Percentiles rank a stretch among this genome's conserved stretches.
These are phyloP conservation scores for Adelosebastes latens DNA, from an alignment of 2,797 vertebrate genomes.

Conservation along the genomic window DNA sequence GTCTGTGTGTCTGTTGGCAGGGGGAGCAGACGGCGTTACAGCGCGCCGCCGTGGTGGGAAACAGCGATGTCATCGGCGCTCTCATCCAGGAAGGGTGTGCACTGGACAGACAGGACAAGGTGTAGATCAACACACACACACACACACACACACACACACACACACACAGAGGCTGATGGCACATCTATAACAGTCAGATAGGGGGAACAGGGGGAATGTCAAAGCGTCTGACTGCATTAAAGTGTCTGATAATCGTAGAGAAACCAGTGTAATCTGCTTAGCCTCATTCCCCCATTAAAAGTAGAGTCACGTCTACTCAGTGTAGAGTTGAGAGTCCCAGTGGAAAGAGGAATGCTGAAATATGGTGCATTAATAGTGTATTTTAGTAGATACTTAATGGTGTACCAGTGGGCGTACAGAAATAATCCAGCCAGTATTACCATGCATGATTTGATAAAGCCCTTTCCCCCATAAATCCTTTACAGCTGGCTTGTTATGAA, in stretches of 20 bases:
- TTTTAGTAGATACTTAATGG: not conserved
- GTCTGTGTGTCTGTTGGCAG: conserved; percentile 72
- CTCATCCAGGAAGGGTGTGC: conserved; percentile 94
- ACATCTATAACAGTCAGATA: not conserved
- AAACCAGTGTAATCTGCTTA: conserved; percentile 36
- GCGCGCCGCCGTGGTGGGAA: conserved; percentile 92
- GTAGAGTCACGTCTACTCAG: not conserved
- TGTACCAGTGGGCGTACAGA: not conserved
- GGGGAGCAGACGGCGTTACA: conserved; percentile 95
- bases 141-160: not conserved
- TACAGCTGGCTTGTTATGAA: not conserved
- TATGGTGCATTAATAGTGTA: not conserved
- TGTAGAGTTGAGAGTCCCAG: not conserved
- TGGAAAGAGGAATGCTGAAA: not conserved
- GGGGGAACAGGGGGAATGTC: not conserved
- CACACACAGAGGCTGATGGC: not conserved
- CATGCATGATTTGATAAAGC: not conserved
- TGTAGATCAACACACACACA: conserved; percentile 44
- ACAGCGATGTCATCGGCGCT: conserved; percentile 87
- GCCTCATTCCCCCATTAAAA: not conserved
- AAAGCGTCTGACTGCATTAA: conserved; percentile 24
- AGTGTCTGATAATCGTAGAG: conserved; percentile 27
- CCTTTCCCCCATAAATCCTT: not conserved
- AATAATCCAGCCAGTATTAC: not conserved
- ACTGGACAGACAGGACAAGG: conserved; percentile 96